Evolutionary conservation across 1,140 invertebrate genomes (phyloP).

Genomic region (Eulimnadia texana): DNA sequence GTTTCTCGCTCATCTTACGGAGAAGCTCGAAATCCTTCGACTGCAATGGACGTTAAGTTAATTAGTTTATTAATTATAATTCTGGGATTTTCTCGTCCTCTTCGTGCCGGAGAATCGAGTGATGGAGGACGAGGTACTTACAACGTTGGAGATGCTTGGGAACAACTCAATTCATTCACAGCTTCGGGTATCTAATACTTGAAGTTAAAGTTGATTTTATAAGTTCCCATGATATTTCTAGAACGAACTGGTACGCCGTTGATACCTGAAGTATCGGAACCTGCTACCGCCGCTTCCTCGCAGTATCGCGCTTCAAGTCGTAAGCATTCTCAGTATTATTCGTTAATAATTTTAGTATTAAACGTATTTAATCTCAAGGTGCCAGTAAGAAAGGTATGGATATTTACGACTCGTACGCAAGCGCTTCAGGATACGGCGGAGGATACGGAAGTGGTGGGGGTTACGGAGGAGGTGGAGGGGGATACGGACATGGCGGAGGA

Average conservation of each 20-base stretch:
- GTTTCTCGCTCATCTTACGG: too few relatives aligned
- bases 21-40: too few relatives aligned
- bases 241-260: not conserved
- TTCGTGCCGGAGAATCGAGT: not conserved
- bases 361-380: not conserved
- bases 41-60: too few relatives aligned
- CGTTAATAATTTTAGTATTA: not conserved
- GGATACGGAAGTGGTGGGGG: not conserved
- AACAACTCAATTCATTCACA: not conserved
- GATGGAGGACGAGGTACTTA: too few relatives aligned
- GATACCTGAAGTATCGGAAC: not conserved
- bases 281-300: not conserved
- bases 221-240: too few relatives aligned
- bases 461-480: not conserved
- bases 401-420: not conserved
- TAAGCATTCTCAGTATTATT: too few relatives aligned
- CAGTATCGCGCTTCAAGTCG: not conserved
- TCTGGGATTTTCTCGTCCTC: too few relatives aligned
- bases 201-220: too few relatives aligned
- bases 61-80: too few relatives aligned
- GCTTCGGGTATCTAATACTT: not conserved
- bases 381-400: not conserved
- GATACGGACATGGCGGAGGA: not conserved
- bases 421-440: not conserved
- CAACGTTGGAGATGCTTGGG: not conserved